Percentiles rank a stretch among this genome's conserved stretches.
These are phyloP conservation scores for Chymomyza amoena DNA, from an alignment of 2,888 invertebrate genomes.

Conservation along the genomic window DNA sequence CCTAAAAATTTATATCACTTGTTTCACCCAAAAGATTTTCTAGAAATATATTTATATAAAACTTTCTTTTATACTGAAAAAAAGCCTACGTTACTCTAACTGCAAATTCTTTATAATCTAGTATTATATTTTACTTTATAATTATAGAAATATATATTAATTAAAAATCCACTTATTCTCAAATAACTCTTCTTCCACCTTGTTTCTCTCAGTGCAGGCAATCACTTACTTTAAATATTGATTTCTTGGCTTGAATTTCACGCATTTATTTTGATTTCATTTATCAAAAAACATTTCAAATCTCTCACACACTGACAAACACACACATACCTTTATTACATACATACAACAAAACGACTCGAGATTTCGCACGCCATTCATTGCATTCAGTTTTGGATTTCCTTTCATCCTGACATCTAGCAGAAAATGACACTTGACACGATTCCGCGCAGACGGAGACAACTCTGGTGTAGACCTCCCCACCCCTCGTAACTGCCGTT, in stretches of 20 bases:
- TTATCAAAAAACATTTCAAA: slow-evolving; percentile 55
- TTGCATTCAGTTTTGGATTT: slow-evolving; percentile 40
- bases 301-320: not conserved
- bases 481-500: slow-evolving; percentile 24
- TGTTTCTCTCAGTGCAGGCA: not conserved
- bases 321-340: not conserved
- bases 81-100: too few species aligned
- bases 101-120: too few species aligned
- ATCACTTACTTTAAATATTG: not conserved
- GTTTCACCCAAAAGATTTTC: too few species aligned
- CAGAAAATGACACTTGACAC: slow-evolving; percentile 62
- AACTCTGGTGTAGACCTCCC: slow-evolving; percentile 33
- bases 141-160: too few species aligned
- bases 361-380: slow-evolving; percentile 51
- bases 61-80: too few species aligned
- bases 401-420: slow-evolving; percentile 35
- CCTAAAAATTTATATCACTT: too few species aligned
- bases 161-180: too few species aligned
- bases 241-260: not conserved
- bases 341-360: not conserved
- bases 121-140: too few species aligned
- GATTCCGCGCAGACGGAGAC: slow-evolving; percentile 9
- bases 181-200: too few species aligned
- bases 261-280: slow-evolving; percentile 35
- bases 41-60: too few species aligned